phyloP scores from a whole-genome alignment of 2,888 invertebrate genomes.

The Hirtodrosophila trivittata region DNA sequence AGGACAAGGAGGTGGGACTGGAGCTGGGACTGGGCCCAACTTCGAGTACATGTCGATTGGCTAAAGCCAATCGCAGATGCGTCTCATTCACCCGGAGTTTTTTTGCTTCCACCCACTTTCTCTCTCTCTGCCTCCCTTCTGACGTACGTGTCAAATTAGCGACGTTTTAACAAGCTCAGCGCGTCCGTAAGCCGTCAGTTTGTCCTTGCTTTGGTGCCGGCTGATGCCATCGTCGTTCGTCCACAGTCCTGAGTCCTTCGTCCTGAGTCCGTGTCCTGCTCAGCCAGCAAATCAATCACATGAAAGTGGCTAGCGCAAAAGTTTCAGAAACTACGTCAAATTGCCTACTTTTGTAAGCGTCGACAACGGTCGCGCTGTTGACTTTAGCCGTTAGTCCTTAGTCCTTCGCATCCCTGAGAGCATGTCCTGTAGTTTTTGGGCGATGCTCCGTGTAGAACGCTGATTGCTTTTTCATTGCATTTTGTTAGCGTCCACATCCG shows the following conservation, averaged over 20 bases:
- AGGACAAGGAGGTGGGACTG: no score
- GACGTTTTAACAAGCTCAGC: constrained; percentile 76
- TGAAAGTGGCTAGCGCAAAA: constrained; percentile 70
- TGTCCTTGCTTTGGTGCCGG: constrained; percentile 7
- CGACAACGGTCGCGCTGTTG: constrained; percentile 36
- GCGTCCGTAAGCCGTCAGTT: constrained; percentile 55
- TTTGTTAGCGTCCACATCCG: constrained; percentile 47
- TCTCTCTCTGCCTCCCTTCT: constrained; percentile 29
- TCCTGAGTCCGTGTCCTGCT: constrained; percentile 12
- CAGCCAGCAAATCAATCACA: constrained; percentile 65
- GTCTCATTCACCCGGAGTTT: no score
- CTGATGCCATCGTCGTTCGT: constrained; percentile 8
- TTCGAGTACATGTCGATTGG: constrained; percentile 16
- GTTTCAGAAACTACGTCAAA: constrained; percentile 71
- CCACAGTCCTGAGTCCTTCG: background rate
- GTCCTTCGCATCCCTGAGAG: constrained; percentile 11
- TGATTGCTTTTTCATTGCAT: constrained; percentile 78
- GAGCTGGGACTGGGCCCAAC: no score
- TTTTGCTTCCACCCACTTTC: constrained; percentile 3
- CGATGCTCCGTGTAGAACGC: constrained; percentile 39
- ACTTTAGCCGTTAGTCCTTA: constrained; percentile 45
- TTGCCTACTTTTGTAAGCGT: constrained; percentile 73
- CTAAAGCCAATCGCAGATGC: constrained; percentile 39
- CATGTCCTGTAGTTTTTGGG: constrained; percentile 46
- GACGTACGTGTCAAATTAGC: constrained; percentile 79